Evolutionary conservation across 2,888 invertebrate genomes (phyloP), one percentile per base, ranked within the genome.

Genomic region (Sinelater perroti): DNA sequence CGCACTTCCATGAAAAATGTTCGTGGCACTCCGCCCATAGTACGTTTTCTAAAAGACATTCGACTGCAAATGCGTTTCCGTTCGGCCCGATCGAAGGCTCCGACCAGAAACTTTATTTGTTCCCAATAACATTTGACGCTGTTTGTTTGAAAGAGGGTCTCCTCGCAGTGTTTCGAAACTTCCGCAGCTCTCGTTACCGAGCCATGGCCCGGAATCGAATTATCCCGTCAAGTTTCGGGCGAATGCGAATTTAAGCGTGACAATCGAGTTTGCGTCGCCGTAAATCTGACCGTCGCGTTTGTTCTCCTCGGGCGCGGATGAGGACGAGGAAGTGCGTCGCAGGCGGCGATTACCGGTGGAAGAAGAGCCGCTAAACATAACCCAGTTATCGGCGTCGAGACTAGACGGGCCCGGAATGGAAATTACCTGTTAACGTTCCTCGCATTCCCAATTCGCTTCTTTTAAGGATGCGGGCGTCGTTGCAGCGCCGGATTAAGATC

Each of bases 351-450:
- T 42, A 42, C 42, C 38, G 38, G 18, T 10, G 10, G n/a, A n/a
- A 14, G 53, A 10, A 44, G 16, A 54, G 61, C 50, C 55, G 54
- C 53, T 50, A 56, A 59, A 55, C 53, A 62, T 66, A 67, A 67
- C 65, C 62, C 60, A 65, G 67, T 67, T 67, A 67, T 58, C 60
- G 51, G 61, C 63, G 65, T 62, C 65, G 64, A 46, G 62, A 62
- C 62, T 56, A 11, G 53, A 47, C 65, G 64, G 33, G 35, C 31
- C 31, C 53, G 55, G 67, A 65, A 65, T 67, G 63, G 60, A 64
- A 67, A 67, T 67, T 67, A 64, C 61, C 64, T 64, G 65, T 66
- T 64, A 67, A 64, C 61, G 61, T 60, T 55, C 54, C 56, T 60
- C 44, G 42, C 45, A 53, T 51, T 31, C 31, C 33, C 40, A 35